Evolutionary conservation across 2,888 invertebrate species (phyloP).

Genomic region (Protophormia terraenovae): DNA sequence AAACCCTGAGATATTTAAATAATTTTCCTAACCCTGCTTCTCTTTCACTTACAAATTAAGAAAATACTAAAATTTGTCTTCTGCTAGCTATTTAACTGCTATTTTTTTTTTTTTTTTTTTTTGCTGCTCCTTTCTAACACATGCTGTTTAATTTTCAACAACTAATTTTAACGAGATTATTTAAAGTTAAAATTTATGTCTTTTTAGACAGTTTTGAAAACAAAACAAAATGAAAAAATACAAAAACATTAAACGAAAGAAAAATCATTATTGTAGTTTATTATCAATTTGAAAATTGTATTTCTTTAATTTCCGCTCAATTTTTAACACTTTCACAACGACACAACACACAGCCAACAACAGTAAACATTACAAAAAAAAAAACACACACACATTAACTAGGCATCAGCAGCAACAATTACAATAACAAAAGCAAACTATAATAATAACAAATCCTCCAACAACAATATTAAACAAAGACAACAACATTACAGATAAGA

Average conservation of each 20-base stretch:
- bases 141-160: conserved; percentile 55
- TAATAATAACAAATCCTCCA: conserved; percentile 63
- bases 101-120: not conserved
- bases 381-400: conserved; percentile 44
- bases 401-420: conserved; percentile 8
- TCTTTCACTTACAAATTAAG: not conserved
- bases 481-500: conserved; percentile 63
- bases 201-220: conserved; percentile 46
- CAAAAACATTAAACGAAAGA: conserved; percentile 37
- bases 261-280: conserved; percentile 61
- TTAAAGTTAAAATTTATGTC: conserved; percentile 57
- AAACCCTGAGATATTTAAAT: too few relatives aligned
- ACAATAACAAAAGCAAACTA: conserved; percentile 14
- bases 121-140: not conserved
- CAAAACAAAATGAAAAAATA: not conserved
- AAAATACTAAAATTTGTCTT: not conserved
- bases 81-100: not conserved
- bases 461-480: conserved; percentile 63
- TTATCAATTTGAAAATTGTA: conserved; percentile 68
- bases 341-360: conserved; percentile 44
- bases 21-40: too few relatives aligned
- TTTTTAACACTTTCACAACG: conserved; percentile 72
- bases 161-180: conserved; percentile 59
- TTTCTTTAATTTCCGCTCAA: conserved; percentile 72
- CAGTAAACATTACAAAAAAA: not conserved